These are phyloP conservation scores for Octopus sinensis DNA, from an alignment of 1,140 invertebrate genomes.

Conservation along the genomic window DNA sequence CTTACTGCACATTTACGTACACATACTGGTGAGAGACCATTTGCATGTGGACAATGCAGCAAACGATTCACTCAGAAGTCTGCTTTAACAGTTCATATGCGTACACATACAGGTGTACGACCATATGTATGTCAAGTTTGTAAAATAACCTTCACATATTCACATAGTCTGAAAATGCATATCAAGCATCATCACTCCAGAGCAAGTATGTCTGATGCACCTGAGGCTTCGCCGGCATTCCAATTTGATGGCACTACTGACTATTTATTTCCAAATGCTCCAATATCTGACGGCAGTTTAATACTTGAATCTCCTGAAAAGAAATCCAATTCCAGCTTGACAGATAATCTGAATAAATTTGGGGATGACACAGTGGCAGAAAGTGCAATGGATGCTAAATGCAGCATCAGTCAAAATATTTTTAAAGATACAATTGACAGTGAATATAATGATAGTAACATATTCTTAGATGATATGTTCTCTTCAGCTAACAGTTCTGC, in stretches of 20 bases:
- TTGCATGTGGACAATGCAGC: slow-evolving; percentile 18
- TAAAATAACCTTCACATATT: slow-evolving; percentile 30
- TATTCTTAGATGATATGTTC: too few relatives aligned
- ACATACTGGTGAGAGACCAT: slow-evolving; percentile 22
- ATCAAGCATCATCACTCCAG: slow-evolving; percentile 39
- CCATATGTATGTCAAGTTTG: slow-evolving; percentile 54
- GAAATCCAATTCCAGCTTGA: not conserved
- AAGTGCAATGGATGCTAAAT: too few relatives aligned
- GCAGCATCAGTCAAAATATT: too few relatives aligned
- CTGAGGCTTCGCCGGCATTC: not conserved
- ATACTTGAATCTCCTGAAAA: not conserved
- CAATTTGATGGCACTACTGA: not conserved
- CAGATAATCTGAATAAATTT: not conserved
- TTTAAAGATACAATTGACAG: too few relatives aligned
- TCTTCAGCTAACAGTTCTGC: not conserved
- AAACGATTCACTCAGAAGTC: slow-evolving; percentile 17
- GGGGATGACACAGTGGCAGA: not conserved
- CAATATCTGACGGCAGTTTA: not conserved
- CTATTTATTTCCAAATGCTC: not conserved
- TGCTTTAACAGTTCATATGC: slow-evolving; percentile 36
- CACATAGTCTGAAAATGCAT: slow-evolving; percentile 34
- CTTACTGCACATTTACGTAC: slow-evolving; percentile 18
- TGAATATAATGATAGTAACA: too few relatives aligned
- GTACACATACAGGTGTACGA: slow-evolving; percentile 49
- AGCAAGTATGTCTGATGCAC: not conserved